A percentile compares a stretch with the other conserved stretches of the same genome.
Evolutionary conservation across 1,140 invertebrate genomes (phyloP).

Genomic region (Parasteatoda tepidariorum): DNA sequence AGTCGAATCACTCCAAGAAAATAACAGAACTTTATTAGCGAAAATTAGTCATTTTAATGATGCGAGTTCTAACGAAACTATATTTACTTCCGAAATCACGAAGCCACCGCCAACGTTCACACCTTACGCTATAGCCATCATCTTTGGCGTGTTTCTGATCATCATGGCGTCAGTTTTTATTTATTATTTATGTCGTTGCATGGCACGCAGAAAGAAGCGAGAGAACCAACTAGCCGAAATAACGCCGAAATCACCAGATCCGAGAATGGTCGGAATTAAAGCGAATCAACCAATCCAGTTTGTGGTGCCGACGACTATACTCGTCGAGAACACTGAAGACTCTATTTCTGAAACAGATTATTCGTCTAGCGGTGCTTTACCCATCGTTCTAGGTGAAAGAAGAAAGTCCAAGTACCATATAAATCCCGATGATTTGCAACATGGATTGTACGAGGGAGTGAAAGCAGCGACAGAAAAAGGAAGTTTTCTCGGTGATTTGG

Average conservation of each 20-base stretch:
- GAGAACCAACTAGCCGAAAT: constrained; percentile 38
- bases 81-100: background rate
- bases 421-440: constrained; percentile 52
- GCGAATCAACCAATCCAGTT: constrained; percentile 61
- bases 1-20: too few relatives aligned
- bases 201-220: constrained; percentile 28
- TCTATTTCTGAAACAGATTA: constrained; percentile 60
- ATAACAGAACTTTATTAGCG: background rate
- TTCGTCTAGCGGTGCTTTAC: constrained; percentile 50
- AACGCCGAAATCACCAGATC: constrained; percentile 36
- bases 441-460: constrained; percentile 33
- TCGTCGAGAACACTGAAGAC: constrained; percentile 52
- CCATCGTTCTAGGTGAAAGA: constrained; percentile 10
- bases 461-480: constrained; percentile 20
- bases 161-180: constrained; percentile 34
- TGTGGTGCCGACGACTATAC: constrained; percentile 60
- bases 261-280: constrained; percentile 46
- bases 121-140: background rate
- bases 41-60: background rate
- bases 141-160: background rate
- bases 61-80: background rate
- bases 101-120: background rate
- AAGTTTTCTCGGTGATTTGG: constrained; percentile 17
- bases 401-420: constrained; percentile 35
- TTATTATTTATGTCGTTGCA: constrained; percentile 51